phyloP scores from a whole-genome alignment of 2,797 vertebrate genomes.

The Botia kubotai region DNA sequence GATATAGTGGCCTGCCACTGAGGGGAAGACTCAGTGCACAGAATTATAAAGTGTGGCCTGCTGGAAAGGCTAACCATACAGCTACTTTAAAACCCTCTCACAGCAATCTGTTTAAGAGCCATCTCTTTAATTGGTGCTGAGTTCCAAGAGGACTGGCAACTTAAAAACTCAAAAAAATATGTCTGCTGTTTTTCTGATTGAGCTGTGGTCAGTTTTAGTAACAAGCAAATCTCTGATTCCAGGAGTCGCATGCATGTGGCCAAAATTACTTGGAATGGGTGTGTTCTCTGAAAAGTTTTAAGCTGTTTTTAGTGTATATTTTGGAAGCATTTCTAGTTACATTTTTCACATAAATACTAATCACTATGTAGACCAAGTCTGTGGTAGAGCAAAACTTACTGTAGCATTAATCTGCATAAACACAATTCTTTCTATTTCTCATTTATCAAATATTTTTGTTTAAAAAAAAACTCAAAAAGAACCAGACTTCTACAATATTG shows the following conservation, averaged over 20 bases:
- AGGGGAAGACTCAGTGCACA: conserved; percentile 29
- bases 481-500: no score
- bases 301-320: neutral
- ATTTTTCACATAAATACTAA: neutral
- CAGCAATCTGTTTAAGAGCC: conserved; percentile 51
- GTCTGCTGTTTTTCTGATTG: conserved; percentile 6
- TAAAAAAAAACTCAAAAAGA: no score
- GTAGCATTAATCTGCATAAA: no score
- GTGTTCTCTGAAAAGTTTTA: no score
- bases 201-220: neutral
- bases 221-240: neutral
- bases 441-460: no score
- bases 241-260: neutral
- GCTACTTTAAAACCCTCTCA: conserved; percentile 49
- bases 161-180: conserved; percentile 43
- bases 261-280: neutral
- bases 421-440: no score
- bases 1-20: conserved; percentile 36
- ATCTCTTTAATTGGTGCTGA: conserved; percentile 48
- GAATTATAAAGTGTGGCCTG: conserved; percentile 51
- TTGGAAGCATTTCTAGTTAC: neutral
- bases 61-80: conserved; percentile 39
- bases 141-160: conserved; percentile 6
- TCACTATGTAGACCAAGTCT: no score
- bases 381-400: no score